Base-by-base conservation (phyloP, 2,113 vertebrate genomes). In the Cervus canadensis region DNA sequence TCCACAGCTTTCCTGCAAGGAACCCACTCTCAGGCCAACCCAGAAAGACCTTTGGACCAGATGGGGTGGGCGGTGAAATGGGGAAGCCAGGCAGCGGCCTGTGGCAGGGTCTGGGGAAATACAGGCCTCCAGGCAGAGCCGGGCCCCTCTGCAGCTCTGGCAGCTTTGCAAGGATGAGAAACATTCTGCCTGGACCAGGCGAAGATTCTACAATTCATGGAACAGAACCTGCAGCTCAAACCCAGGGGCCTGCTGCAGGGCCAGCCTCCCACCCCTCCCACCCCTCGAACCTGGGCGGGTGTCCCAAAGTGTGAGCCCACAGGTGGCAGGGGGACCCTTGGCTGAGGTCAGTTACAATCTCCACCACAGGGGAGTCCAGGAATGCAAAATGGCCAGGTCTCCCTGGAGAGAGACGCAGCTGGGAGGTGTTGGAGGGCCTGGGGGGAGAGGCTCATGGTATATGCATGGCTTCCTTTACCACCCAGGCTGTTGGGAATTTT, bases 51-150 rank as follows among this genome's bases (percentile, higher is more conserved):
- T n/a, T 2, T n/a, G 30, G 30, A n/a, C 48, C 6, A 54, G 33
- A 54, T 21, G 0, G 11, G 79, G 33, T 14, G 50, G 79, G 79
- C 1, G 1, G 50, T 2, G 0, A 13, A 82, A 33, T 23, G 30
- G 19, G 50, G 79, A 54, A 4, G 79, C 19, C 11, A 23, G 50
- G 6, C 50, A 54, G 79, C 0, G 16, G 19, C 50, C 9, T 7
- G 19, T 2, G 3, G 30, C 30, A n/a, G 33, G 50, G 33, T 82
- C 79, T 23, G 50, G 50, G 50, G 50, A 23, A n/a, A 52, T 14
- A 12, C 11, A 3, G 11, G 10, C 79, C 30, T 21, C 3, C 33
- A 54, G 79, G 50, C 1, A 1, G 79, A 2, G 79, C 48, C 0
- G 11, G 48, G 50, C 6, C 79, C 33, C 50, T 13, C 50, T 7